These are phyloP conservation scores for Parnassius mnemosyne DNA, from an alignment of 2,888 invertebrate genomes.

Conservation along the genomic window DNA sequence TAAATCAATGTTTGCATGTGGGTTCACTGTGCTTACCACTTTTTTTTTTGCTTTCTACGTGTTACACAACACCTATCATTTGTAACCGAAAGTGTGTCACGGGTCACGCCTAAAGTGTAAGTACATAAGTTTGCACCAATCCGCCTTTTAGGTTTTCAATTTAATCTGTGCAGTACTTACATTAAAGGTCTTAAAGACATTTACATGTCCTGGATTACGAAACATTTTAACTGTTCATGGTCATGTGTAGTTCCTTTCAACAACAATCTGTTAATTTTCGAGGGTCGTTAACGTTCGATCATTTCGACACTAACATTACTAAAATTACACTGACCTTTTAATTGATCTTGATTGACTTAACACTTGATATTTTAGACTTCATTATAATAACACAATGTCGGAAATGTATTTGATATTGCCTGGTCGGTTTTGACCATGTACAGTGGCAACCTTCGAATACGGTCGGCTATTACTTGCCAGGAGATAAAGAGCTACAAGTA, in stretches of 20 bases:
- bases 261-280: conserved; percentile 3
- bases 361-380: not conserved
- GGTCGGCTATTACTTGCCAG: too few relatives aligned
- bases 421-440: too few relatives aligned
- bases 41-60: conserved; percentile 44
- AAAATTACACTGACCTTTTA: conserved; percentile 3
- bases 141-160: conserved; percentile 10
- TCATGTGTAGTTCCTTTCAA: conserved; percentile 14
- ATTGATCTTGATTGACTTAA: not conserved
- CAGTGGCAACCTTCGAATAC: too few relatives aligned
- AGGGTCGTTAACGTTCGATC: conserved; percentile 15
- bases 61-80: conserved; percentile 31
- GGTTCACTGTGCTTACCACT: conserved; percentile 53
- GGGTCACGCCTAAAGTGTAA: conserved; percentile 16
- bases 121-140: conserved; percentile 17
- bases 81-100: conserved; percentile 14
- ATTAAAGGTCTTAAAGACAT: conserved; percentile 17
- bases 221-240: conserved; percentile 15
- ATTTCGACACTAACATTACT: not conserved
- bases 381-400: too few relatives aligned
- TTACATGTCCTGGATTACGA: conserved; percentile 16
- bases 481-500: too few relatives aligned
- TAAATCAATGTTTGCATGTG: conserved; percentile 66
- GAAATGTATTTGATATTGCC: too few relatives aligned
- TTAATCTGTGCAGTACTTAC: conserved; percentile 7